Conservation (phyloP, 2,888 invertebrate species). For the Panopea generosa region DNA sequence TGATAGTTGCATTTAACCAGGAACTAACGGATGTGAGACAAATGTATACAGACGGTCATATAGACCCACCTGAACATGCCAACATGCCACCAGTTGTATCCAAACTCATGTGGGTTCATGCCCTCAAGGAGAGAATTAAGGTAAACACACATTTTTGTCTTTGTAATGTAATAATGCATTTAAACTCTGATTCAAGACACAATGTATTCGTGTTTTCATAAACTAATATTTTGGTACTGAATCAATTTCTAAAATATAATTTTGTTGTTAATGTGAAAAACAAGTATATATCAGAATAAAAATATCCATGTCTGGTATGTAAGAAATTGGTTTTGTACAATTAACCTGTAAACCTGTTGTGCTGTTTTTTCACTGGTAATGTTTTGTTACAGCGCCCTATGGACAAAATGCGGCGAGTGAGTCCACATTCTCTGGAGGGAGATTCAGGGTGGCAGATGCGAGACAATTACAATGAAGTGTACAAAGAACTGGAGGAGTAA, state of each 20-base stretch:
- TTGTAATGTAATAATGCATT: no score
- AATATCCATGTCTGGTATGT: no score
- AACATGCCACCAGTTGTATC: slow-evolving; percentile 84
- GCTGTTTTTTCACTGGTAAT: no score
- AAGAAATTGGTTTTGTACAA: no score
- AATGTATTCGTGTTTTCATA: no score
- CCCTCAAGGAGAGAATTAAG: slow-evolving; percentile 81
- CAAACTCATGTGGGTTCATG: slow-evolving; percentile 83
- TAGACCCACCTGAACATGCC: slow-evolving; percentile 78
- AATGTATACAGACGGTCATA: slow-evolving; percentile 77
- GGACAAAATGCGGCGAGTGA: slow-evolving; percentile 82
- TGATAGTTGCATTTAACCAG: slow-evolving; percentile 79
- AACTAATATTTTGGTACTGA: no score
- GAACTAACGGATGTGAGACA: slow-evolving; percentile 79
- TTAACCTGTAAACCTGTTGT: no score
- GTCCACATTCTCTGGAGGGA: slow-evolving; percentile 83
- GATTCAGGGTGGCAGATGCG: slow-evolving; percentile 83
- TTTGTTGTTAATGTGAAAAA: no score
- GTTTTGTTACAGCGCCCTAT: slow-evolving; percentile 79
- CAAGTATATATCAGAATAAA: no score
- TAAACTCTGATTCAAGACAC: no score
- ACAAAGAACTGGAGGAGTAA: slow-evolving; percentile 79
- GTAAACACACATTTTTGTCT: no score
- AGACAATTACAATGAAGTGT: slow-evolving; percentile 79
- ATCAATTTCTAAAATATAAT: no score